These are phyloP conservation scores for Myotis pilosus DNA, from an alignment of 2,797 vertebrate species.

Conservation along the genomic window DNA sequence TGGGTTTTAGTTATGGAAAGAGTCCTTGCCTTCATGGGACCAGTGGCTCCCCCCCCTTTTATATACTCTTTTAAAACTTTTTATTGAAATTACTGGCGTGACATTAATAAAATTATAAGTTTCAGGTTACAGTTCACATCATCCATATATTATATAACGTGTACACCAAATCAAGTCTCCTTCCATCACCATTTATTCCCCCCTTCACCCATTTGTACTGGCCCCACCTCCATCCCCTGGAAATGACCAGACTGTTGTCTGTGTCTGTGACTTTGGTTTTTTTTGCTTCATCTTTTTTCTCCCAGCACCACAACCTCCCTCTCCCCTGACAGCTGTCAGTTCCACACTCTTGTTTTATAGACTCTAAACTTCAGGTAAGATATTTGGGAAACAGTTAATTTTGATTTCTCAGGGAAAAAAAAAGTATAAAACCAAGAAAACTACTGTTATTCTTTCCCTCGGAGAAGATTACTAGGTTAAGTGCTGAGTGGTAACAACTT, in stretches of 20 bases:
- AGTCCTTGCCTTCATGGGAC: neutral
- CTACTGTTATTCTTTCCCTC: slow-evolving; percentile 40
- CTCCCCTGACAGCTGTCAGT: neutral
- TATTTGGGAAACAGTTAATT: slow-evolving; percentile 65
- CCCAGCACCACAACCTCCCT: neutral
- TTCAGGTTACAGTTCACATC: neutral
- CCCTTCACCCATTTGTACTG: neutral
- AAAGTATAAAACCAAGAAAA: slow-evolving; percentile 54
- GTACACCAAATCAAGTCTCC: neutral
- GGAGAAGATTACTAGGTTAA: slow-evolving; percentile 65
- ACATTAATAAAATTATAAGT: neutral
- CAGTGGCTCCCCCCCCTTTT: neutral
- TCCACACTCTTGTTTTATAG: neutral
- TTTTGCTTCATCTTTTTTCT: neutral
- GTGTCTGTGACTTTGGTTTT: neutral
- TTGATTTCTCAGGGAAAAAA: neutral
- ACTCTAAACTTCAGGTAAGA: neutral
- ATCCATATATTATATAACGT: neutral
- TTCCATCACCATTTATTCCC: neutral
- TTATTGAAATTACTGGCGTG: neutral
- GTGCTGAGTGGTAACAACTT: slow-evolving; percentile 48
- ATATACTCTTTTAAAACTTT: neutral
- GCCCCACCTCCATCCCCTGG: neutral
- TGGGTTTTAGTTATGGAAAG: neutral
- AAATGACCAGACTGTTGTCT: neutral